These are phyloP conservation scores for Leiothrix lutea DNA, from an alignment of 2,113 vertebrate species.

Conservation along the genomic window DNA sequence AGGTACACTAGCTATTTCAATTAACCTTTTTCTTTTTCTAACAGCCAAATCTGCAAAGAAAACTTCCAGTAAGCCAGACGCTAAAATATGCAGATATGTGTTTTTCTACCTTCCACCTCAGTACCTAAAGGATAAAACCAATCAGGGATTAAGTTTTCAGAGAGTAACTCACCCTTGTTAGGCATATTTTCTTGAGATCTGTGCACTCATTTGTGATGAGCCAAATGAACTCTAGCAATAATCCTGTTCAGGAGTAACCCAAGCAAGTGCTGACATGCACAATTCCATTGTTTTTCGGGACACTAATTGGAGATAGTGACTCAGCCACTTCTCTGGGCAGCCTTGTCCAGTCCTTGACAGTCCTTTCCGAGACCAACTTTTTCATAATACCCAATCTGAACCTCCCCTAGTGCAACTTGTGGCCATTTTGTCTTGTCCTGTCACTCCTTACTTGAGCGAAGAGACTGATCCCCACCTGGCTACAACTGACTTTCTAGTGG, in stretches of 20 bases:
- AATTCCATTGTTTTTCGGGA: constrained; percentile 48
- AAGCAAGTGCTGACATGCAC: not conserved
- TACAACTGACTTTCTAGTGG: too few species aligned
- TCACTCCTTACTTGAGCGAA: not conserved
- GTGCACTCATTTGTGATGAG: constrained; percentile 46
- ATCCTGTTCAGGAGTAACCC: constrained; percentile 36
- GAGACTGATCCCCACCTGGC: too few species aligned
- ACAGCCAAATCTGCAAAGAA: not conserved
- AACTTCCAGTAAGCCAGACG: not conserved
- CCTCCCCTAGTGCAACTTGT: not conserved
- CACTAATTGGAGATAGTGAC: not conserved
- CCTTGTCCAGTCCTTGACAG: not conserved
- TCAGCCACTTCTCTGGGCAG: not conserved
- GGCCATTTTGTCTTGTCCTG: not conserved
- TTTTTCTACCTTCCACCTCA: not conserved
- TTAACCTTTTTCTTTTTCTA: not conserved
- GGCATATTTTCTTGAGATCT: not conserved
- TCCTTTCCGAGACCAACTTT: not conserved
- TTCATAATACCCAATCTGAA: not conserved
- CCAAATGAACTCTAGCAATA: constrained; percentile 27
- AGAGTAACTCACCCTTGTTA: not conserved
- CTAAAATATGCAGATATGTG: not conserved
- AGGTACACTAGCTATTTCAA: not conserved
- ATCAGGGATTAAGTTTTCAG: not conserved
- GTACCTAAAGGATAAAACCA: not conserved